phyloP scores from a whole-genome alignment of 2,113 vertebrate genomes.

The Circaetus cinerascens region DNA sequence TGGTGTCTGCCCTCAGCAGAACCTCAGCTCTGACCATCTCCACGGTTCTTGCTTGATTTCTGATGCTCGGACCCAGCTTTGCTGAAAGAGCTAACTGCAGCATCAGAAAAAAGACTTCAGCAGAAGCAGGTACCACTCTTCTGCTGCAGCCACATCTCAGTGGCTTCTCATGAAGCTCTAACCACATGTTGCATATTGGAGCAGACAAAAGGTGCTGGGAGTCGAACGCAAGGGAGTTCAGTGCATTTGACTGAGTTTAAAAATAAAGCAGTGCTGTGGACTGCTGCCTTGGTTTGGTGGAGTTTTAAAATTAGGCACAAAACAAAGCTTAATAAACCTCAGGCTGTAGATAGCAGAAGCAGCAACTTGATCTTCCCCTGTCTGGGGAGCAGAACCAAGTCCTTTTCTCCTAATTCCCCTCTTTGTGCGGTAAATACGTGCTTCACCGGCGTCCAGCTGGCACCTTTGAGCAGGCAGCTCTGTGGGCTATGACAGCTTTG shows the following conservation, averaged over 20 bases:
- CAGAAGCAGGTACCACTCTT: not conserved
- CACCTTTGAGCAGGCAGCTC: not conserved
- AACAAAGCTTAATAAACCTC: slow-evolving; percentile 25
- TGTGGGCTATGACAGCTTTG: not conserved
- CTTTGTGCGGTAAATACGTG: rapidly evolving
- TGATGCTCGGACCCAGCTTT: not conserved
- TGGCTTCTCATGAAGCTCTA: not conserved
- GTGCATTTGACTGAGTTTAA: not conserved
- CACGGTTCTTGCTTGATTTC: not conserved
- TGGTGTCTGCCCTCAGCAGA: not conserved
- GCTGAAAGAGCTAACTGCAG: not conserved
- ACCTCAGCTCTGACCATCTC: not conserved
- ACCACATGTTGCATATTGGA: not conserved
- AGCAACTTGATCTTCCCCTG: not conserved
- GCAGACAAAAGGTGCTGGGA: not conserved
- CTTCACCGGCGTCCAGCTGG: not conserved
- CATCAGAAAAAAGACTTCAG: not conserved
- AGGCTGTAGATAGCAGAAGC: slow-evolving; percentile 13
- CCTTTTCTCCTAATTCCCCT: not conserved
- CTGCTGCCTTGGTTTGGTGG: not conserved
- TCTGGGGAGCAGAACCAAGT: not conserved
- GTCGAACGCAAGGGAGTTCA: not conserved
- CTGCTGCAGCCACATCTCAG: not conserved
- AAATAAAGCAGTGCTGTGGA: slow-evolving; percentile 42
- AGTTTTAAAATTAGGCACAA: slow-evolving; percentile 45